Evolutionary conservation across 2,888 invertebrate genomes (phyloP).

Genomic region (Dolichopus griseipennis): DNA sequence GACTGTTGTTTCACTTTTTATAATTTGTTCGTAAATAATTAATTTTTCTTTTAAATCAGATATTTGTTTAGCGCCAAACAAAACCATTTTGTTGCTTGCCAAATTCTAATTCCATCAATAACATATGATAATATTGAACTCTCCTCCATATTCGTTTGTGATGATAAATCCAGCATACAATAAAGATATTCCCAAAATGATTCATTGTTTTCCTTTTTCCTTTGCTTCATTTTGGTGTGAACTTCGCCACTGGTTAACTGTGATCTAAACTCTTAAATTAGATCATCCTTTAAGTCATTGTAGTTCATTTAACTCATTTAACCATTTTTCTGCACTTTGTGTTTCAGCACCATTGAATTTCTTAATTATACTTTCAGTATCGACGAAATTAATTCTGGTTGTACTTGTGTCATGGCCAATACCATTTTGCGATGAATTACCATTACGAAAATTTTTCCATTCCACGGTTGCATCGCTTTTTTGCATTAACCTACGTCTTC

Average conservation of each 20-base stretch:
- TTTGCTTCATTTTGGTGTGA: slow-evolving; percentile 5
- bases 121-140: slow-evolving; percentile 13
- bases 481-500: neutral
- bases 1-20: neutral
- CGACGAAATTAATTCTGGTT: neutral
- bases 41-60: slow-evolving; percentile 14
- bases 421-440: no score
- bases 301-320: neutral
- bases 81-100: slow-evolving; percentile 10
- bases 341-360: neutral
- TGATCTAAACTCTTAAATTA: neutral
- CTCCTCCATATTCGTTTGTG: slow-evolving; percentile 9
- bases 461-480: neutral
- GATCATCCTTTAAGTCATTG: neutral
- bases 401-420: neutral
- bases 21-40: slow-evolving; percentile 10
- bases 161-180: slow-evolving; percentile 10
- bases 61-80: slow-evolving; percentile 11
- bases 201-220: slow-evolving; percentile 10
- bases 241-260: neutral
- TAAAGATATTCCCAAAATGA: slow-evolving; percentile 11
- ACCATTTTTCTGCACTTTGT: neutral
- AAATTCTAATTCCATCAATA: slow-evolving; percentile 12
- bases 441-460: no score
- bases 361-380: neutral